phyloP scores from a whole-genome alignment of 2,888 invertebrate genomes.

The Lypha dubia region DNA sequence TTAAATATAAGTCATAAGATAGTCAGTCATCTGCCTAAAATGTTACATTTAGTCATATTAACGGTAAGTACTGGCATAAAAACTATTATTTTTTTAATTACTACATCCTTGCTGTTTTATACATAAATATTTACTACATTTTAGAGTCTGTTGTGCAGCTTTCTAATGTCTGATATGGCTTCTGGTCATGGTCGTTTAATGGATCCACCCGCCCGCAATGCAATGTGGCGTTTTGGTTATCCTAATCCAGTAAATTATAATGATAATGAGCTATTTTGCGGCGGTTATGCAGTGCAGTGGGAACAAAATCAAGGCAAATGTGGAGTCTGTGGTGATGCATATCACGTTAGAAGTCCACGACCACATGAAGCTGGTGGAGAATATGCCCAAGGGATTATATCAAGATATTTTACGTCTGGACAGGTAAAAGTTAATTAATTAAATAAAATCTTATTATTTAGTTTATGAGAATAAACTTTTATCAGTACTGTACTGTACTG shows the following conservation, averaged over 20 bases:
- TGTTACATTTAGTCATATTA: constrained; percentile 56
- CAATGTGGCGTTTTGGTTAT: constrained; percentile 97
- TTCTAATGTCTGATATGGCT: constrained; percentile 80
- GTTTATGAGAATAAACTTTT: too few relatives aligned
- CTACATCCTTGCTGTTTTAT: background rate
- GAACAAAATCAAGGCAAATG: constrained; percentile 93
- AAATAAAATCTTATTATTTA: too few relatives aligned
- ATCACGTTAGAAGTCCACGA: constrained; percentile 88
- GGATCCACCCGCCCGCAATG: constrained; percentile 96
- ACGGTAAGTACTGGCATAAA: constrained; percentile 50
- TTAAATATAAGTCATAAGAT: background rate
- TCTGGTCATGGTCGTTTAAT: constrained; percentile 93
- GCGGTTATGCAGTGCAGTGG: constrained; percentile 95
- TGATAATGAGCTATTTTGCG: constrained; percentile 96
- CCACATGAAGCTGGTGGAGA: constrained; percentile 95
- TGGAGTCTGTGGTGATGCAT: constrained; percentile 95
- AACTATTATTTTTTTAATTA: background rate
- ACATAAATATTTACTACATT: too few relatives aligned
- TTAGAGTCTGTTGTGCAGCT: constrained; percentile 64
- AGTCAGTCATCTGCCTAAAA: constrained; percentile 9
- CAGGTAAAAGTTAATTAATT: constrained; percentile 85
- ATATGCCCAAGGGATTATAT: constrained; percentile 93
- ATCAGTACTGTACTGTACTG: too few relatives aligned
- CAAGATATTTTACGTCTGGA: constrained; percentile 91
- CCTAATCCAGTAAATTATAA: constrained; percentile 97